These are phyloP conservation scores for Pristionchus japonicus DNA, from an alignment of 2,888 invertebrate species.

Conservation along the genomic window DNA sequence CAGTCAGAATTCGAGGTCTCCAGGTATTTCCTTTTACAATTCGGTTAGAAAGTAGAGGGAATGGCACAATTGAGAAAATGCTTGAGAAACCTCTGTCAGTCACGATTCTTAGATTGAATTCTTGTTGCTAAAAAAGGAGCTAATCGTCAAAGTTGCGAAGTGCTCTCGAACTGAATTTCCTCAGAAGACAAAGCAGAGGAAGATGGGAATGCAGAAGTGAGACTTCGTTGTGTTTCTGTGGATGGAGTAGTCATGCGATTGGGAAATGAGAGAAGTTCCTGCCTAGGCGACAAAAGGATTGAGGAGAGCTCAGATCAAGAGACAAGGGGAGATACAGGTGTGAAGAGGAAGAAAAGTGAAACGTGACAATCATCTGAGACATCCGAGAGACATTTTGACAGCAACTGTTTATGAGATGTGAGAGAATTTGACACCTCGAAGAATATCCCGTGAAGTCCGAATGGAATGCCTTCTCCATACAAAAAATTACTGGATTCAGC, in stretches of 20 bases:
- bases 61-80: neutral
- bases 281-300: neutral
- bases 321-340: neutral
- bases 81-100: neutral
- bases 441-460: neutral
- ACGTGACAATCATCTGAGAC: neutral
- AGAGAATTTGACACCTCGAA: neutral
- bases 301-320: neutral
- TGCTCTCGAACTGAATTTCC: neutral
- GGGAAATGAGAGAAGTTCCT: neutral
- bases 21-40: neutral
- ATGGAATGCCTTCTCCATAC: neutral
- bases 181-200: neutral
- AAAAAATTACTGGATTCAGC: neutral
- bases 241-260: neutral
- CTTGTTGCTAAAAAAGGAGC: neutral
- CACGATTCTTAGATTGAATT: neutral
- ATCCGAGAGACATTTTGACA: neutral
- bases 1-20: neutral
- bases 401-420: constrained; percentile 11
- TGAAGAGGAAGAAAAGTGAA: neutral
- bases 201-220: neutral
- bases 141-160: neutral
- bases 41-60: neutral
- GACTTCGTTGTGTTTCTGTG: neutral